phyloP scores from a whole-genome alignment of 2,888 invertebrate genomes.

The Boloria selene region DNA sequence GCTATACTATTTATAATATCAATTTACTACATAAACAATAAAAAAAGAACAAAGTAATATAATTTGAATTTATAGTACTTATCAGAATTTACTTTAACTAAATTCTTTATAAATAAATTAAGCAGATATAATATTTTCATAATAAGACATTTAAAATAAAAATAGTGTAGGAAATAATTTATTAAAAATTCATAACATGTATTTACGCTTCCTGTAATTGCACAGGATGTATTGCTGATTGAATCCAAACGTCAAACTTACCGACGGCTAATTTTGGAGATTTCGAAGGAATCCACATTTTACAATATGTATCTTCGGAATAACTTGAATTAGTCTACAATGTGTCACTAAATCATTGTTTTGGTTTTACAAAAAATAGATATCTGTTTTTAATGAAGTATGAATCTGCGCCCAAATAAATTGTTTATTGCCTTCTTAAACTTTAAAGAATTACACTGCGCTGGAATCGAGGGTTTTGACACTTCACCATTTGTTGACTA shows the following conservation, averaged over 20 bases:
- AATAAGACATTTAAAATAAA: conserved; percentile 17
- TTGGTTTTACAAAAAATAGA: conserved; percentile 30
- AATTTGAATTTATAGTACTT: conserved; percentile 3
- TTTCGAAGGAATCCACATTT: conserved; percentile 89
- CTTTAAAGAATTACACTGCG: conserved; percentile 31
- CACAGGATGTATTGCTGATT: conserved; percentile 56
- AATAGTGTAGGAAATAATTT: conserved; percentile 46
- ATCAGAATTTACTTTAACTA: background rate
- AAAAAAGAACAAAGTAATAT: conserved; percentile 13
- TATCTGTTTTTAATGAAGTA: conserved; percentile 23
- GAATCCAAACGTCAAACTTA: conserved; percentile 79
- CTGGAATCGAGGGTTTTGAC: conserved; percentile 18
- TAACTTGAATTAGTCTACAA: conserved; percentile 22
- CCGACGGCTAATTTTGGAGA: conserved; percentile 89
- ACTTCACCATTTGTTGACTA: background rate
- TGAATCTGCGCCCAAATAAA: conserved; percentile 26
- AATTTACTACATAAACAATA: conserved; percentile 3
- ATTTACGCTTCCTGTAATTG: conserved; percentile 68
- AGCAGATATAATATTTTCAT: conserved; percentile 4
- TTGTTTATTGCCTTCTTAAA: conserved; percentile 31
- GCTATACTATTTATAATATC: too few species aligned
- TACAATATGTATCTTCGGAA: conserved; percentile 35
- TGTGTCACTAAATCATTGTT: conserved; percentile 34
- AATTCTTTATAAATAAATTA: background rate
- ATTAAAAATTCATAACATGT: conserved; percentile 72